Percentiles rank a stretch among this genome's conserved stretches.
phyloP scores from a whole-genome alignment of 2,888 invertebrate species.

The Nudaria mundana region DNA sequence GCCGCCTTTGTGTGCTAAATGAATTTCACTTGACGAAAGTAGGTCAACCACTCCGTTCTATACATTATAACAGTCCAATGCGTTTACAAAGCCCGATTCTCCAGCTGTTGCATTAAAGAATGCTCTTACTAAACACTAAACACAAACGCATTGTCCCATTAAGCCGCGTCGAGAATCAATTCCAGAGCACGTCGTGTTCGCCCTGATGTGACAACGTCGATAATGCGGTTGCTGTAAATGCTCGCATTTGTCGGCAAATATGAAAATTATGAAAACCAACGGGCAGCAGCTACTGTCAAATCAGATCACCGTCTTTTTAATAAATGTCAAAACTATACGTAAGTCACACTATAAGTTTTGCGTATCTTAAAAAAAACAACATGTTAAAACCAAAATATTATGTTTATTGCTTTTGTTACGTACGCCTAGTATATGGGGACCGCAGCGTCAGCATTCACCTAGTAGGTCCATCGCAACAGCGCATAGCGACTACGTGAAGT shows the following conservation, averaged over 20 bases:
- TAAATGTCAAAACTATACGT: no score
- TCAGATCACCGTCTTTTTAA: no score
- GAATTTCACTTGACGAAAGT: constrained; percentile 19
- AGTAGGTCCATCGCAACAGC: no score
- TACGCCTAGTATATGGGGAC: no score
- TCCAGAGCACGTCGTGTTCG: constrained; percentile 37
- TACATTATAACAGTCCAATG: constrained; percentile 23
- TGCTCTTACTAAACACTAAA: constrained; percentile 52
- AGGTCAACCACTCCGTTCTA: constrained; percentile 18
- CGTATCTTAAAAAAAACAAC: no score
- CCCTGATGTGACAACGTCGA: constrained; percentile 38
- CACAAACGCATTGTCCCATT: constrained; percentile 62
- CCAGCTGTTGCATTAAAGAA: constrained; percentile 32
- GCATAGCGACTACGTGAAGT: no score
- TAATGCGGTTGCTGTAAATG: constrained; percentile 44
- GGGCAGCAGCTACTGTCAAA: constrained; percentile 23
- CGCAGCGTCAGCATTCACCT: no score
- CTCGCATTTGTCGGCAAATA: constrained; percentile 50
- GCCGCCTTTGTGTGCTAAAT: constrained; percentile 21
- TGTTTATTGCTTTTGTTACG: background rate
- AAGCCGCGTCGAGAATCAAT: constrained; percentile 55
- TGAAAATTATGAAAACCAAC: constrained; percentile 36
- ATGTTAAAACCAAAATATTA: background rate
- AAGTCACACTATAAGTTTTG: no score
- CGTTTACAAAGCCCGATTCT: constrained; percentile 29